Conservation (phyloP, 2,888 invertebrate genomes). For the Thecocarcelia acutangulata region DNA sequence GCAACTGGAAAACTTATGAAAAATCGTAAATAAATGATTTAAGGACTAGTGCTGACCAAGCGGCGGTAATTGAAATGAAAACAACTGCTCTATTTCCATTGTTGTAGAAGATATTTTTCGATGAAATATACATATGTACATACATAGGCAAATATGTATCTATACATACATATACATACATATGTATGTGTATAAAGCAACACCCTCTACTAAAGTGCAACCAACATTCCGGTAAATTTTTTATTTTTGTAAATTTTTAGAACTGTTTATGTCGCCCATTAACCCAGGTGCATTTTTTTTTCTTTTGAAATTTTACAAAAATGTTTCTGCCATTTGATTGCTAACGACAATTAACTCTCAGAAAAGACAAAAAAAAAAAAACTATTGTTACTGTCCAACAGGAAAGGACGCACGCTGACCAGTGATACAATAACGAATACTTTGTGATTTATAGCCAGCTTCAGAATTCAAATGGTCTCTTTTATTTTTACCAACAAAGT, state of each 20-base stretch:
- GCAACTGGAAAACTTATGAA: slow-evolving; percentile 58
- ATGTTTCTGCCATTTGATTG: slow-evolving; percentile 34
- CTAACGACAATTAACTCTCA: slow-evolving; percentile 41
- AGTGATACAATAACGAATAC: slow-evolving; percentile 24
- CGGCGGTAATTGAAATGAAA: slow-evolving; percentile 60
- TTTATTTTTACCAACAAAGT: slow-evolving; percentile 43
- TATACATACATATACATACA: not conserved
- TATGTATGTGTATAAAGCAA: slow-evolving; percentile 25
- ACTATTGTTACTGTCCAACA: slow-evolving; percentile 9
- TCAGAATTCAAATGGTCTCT: slow-evolving; percentile 17
- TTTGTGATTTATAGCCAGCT: slow-evolving; percentile 61
- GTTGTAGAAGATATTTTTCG: not conserved
- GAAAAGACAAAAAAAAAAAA: slow-evolving; percentile 3
- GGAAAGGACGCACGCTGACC: slow-evolving; percentile 59
- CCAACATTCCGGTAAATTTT: slow-evolving; percentile 33
- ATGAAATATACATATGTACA: no score
- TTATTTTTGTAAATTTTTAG: slow-evolving; percentile 10
- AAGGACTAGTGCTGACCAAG: slow-evolving; percentile 66
- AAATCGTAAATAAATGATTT: slow-evolving; percentile 59
- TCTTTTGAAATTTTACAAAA: slow-evolving; percentile 20
- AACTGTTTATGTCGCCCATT: slow-evolving; percentile 25
- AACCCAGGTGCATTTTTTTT: slow-evolving; percentile 59
- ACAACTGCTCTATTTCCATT: slow-evolving; percentile 59
- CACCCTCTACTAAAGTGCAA: slow-evolving; percentile 54
- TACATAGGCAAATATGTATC: no score